Conservation (phyloP, 2,113 vertebrate species). For the Pampusana beccarii region DNA sequence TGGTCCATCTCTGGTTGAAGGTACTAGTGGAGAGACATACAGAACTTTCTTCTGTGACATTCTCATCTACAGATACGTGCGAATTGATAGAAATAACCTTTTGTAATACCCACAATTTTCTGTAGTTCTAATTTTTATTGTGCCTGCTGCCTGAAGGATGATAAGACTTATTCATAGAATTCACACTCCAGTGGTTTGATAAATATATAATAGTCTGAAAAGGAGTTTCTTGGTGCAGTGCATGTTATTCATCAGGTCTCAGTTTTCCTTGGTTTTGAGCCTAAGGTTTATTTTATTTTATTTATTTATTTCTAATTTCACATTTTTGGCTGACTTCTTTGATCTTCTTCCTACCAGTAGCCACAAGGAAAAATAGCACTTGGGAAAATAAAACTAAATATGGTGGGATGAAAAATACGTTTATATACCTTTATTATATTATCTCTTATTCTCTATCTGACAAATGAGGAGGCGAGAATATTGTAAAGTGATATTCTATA, state of each 20-base stretch:
- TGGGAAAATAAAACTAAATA: constrained; percentile 51
- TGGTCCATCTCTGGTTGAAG: constrained; percentile 12
- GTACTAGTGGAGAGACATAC: background rate
- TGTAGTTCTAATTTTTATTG: constrained; percentile 71
- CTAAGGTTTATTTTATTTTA: constrained; percentile 18
- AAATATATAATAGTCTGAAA: constrained; percentile 77
- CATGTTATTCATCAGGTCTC: constrained; percentile 73
- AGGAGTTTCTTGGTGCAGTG: constrained; percentile 70
- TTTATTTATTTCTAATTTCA: constrained; percentile 38
- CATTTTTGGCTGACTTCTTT: constrained; percentile 57
- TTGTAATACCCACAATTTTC: constrained; percentile 55
- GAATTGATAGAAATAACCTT: constrained; percentile 58
- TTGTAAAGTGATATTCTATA: constrained; percentile 73
- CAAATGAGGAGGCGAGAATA: constrained; percentile 58
- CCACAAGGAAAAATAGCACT: constrained; percentile 48
- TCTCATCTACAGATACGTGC: background rate
- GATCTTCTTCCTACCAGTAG: constrained; percentile 36
- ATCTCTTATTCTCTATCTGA: constrained; percentile 67
- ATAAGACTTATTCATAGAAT: constrained; percentile 75
- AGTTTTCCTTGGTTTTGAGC: constrained; percentile 57
- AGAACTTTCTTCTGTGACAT: constrained; percentile 39
- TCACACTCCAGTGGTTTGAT: constrained; percentile 76
- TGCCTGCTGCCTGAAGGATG: constrained; percentile 65
- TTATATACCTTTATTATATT: constrained; percentile 73
- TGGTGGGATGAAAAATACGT: constrained; percentile 47